A percentile compares a stretch with the other conserved stretches of the same genome.
These are phyloP conservation scores for Coendou prehensilis DNA, from an alignment of 2,797 vertebrate species.

Conservation along the genomic window DNA sequence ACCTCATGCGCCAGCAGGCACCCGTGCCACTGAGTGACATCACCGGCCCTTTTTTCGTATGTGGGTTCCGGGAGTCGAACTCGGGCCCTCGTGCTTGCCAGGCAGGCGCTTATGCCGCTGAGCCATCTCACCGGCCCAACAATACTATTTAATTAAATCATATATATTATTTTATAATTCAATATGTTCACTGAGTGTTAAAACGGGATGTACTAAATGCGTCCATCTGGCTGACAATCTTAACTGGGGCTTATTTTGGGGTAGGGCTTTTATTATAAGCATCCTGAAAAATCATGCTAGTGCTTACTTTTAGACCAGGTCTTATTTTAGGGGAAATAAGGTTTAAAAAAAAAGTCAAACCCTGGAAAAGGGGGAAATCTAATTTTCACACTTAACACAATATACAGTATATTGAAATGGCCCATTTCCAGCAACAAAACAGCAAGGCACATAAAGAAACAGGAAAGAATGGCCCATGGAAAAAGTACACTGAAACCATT, in stretches of 20 bases:
- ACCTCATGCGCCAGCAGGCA: too few species aligned
- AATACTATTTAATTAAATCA: background rate
- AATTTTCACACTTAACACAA: background rate
- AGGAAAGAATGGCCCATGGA: background rate
- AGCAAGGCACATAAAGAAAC: background rate
- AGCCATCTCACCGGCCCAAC: too few species aligned
- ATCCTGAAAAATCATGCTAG: background rate
- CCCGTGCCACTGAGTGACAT: too few species aligned
- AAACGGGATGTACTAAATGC: background rate
- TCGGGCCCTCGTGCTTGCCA: too few species aligned
- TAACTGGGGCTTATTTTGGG: background rate
- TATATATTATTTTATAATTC: background rate
- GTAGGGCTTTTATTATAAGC: background rate
- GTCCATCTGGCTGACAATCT: background rate
- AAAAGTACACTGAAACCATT: constrained; percentile 7
- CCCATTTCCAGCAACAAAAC: constrained; percentile 37
- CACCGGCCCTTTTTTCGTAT: too few species aligned
- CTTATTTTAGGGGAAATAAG: background rate
- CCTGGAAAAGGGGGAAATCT: background rate
- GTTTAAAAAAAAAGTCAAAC: background rate
- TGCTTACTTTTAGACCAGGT: background rate
- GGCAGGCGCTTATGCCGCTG: too few species aligned
- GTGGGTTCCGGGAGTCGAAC: too few species aligned
- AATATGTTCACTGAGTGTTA: background rate
- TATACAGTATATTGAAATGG: background rate